Percentiles rank a stretch among this genome's conserved stretches.
Conservation (phyloP, 2,797 vertebrate species). For the Pipistrellus pygmaeus region DNA sequence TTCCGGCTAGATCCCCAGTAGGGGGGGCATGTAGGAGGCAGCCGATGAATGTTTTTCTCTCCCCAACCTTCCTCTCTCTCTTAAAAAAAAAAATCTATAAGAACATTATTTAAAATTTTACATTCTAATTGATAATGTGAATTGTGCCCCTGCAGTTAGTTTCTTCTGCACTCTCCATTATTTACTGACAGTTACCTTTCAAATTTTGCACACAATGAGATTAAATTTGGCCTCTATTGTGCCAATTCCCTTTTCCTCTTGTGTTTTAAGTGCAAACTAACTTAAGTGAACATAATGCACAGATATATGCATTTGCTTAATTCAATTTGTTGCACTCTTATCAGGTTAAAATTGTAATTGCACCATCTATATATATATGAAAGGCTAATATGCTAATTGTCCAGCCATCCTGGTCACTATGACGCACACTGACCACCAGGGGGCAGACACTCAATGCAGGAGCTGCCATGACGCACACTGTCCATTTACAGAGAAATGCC, state of each 20-base stretch:
- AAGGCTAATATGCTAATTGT: too few relatives aligned
- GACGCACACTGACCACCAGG: too few relatives aligned
- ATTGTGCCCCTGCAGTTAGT: slow-evolving; percentile 76
- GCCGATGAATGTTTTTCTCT: background rate
- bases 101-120: too few relatives aligned
- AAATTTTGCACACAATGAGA: slow-evolving; percentile 83
- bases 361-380: slow-evolving; percentile 87
- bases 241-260: slow-evolving; percentile 84
- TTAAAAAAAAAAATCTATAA: too few relatives aligned
- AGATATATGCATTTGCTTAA: slow-evolving; percentile 82
- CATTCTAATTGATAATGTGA: slow-evolving; percentile 75
- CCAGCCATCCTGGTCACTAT: too few relatives aligned
- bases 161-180: slow-evolving; percentile 64
- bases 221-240: slow-evolving; percentile 83
- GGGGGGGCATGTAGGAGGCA: background rate
- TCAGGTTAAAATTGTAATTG: slow-evolving; percentile 89
- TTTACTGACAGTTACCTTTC: slow-evolving; percentile 81
- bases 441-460: too few relatives aligned
- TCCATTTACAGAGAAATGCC: too few relatives aligned
- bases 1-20: background rate
- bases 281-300: slow-evolving; percentile 84
- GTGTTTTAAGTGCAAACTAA: slow-evolving; percentile 83
- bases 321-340: slow-evolving; percentile 89
- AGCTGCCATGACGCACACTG: too few relatives aligned
- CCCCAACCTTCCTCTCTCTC: too few relatives aligned